phyloP scores from a whole-genome alignment of 1,140 invertebrate genomes.

The Tetramorium parvispinum region DNA sequence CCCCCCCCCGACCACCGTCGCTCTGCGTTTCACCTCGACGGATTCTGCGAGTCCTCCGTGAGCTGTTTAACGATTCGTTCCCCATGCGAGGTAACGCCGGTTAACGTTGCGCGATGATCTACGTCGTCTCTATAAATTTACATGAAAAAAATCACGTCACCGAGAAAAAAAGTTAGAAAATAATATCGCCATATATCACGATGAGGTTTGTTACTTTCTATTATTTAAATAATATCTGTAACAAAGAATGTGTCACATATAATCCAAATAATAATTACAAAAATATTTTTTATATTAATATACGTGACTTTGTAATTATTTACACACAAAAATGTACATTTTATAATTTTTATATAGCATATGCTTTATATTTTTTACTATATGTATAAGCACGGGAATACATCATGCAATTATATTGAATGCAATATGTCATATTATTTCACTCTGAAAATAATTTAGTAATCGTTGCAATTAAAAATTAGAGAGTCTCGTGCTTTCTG shows the following conservation, averaged over 20 bases:
- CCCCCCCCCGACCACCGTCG: neutral
- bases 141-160: conserved; percentile 25
- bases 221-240: neutral
- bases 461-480: conserved; percentile 30
- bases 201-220: neutral
- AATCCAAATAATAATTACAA: neutral
- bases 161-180: neutral
- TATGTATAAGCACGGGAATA: neutral
- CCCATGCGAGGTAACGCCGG: conserved; percentile 45
- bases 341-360: neutral
- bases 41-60: conserved; percentile 72
- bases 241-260: neutral
- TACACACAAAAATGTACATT: neutral
- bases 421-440: neutral
- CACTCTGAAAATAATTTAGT: neutral
- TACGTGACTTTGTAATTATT: neutral
- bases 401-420: no score
- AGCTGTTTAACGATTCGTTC: conserved; percentile 73
- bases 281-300: neutral
- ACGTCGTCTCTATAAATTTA: conserved; percentile 43
- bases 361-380: neutral
- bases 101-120: conserved; percentile 64
- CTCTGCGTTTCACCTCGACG: conserved; percentile 62
- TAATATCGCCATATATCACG: neutral
- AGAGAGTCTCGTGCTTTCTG: neutral